phyloP scores from a whole-genome alignment of 2,797 vertebrate species.

The Phyllotis vaccarum region DNA sequence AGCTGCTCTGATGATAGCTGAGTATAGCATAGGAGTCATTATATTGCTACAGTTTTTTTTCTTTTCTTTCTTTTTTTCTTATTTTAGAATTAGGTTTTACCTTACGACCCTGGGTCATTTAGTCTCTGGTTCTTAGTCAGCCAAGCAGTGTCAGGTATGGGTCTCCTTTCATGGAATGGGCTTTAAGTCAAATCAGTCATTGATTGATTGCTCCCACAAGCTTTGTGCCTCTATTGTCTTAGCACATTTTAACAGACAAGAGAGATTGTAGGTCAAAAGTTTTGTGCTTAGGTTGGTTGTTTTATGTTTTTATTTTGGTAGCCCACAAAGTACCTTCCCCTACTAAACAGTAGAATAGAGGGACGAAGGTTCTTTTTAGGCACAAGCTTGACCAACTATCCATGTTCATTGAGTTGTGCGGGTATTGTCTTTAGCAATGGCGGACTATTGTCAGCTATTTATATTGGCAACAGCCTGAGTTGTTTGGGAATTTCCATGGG shows the following conservation, averaged over 20 bases:
- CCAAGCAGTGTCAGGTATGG: background rate
- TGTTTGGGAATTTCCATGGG: background rate
- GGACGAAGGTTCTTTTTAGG: background rate
- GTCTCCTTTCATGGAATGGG: background rate
- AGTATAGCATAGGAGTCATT: background rate
- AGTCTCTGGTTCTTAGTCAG: background rate
- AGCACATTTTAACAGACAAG: background rate
- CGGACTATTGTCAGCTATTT: background rate
- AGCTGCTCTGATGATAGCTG: background rate
- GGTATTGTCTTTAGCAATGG: background rate
- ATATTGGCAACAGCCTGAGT: background rate
- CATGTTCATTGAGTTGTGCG: background rate
- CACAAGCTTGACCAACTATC: background rate
- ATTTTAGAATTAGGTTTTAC: background rate
- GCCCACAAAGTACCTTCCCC: background rate
- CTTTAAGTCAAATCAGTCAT: background rate
- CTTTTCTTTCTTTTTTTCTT: no score
- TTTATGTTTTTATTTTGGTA: background rate
- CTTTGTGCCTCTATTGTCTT: background rate
- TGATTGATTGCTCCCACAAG: background rate
- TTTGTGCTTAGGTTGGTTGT: background rate
- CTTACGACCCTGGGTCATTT: background rate
- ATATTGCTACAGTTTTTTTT: background rate
- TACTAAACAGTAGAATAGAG: background rate
- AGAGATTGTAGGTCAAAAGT: background rate